Evolutionary conservation across 2,113 vertebrate genomes (phyloP).

Genomic region (Colinus virginianus): DNA sequence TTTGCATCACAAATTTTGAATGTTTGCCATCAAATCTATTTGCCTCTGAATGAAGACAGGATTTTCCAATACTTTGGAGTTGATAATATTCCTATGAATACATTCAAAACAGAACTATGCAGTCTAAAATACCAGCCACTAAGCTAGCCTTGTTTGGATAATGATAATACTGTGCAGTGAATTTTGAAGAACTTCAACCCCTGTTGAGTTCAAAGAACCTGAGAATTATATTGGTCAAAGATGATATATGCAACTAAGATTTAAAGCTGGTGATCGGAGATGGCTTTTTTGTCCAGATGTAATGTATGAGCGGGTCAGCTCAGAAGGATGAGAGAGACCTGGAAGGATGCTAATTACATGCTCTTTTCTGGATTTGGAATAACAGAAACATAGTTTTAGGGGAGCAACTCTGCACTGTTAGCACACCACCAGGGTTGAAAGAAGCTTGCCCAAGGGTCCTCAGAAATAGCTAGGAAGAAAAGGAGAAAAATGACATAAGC

Average conservation of each 20-base stretch:
- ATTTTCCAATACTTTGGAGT: background rate
- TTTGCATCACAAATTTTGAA: background rate
- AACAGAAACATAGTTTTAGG: background rate
- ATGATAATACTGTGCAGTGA: too few species aligned
- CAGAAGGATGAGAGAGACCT: background rate
- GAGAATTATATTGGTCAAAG: background rate
- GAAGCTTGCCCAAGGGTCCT: background rate
- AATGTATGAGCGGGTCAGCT: background rate
- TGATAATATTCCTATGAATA: background rate
- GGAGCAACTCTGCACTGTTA: background rate
- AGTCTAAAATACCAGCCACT: background rate
- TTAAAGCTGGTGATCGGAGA: background rate
- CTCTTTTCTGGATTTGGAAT: background rate
- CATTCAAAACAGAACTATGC: background rate
- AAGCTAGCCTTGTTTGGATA: background rate
- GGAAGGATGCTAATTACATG: background rate
- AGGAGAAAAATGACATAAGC: fast-evolving
- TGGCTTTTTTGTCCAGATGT: background rate
- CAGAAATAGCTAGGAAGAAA: background rate
- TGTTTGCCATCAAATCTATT: background rate
- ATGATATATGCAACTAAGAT: background rate
- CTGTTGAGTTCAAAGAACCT: background rate
- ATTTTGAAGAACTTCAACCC: background rate
- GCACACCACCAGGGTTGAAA: background rate
- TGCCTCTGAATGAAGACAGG: background rate